Conservation (phyloP, 1,140 invertebrate species). For the Dreissena rostriformis region DNA sequence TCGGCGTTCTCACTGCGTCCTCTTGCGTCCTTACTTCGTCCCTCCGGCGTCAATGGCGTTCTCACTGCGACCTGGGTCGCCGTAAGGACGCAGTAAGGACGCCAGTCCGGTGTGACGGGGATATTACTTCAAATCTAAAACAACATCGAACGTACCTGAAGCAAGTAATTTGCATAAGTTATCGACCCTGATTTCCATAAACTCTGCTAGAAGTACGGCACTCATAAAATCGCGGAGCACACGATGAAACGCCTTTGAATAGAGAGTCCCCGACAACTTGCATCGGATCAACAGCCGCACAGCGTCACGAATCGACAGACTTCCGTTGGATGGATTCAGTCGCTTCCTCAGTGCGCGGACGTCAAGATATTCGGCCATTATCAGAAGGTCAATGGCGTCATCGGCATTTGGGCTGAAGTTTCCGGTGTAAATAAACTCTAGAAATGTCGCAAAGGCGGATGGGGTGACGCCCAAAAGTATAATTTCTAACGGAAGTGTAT, state of each 20-base stretch:
- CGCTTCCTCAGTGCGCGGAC: background rate
- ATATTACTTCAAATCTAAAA: too few relatives aligned
- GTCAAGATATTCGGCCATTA: constrained; percentile 16
- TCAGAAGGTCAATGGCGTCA: background rate
- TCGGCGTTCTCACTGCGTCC: too few relatives aligned
- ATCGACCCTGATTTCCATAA: constrained; percentile 31
- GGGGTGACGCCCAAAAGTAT: constrained; percentile 14
- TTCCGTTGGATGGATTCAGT: background rate
- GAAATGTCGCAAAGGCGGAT: constrained; percentile 22
- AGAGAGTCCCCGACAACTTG: background rate
- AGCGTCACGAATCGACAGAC: background rate
- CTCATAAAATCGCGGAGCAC: background rate
- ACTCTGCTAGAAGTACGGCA: background rate
- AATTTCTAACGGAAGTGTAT: constrained; percentile 19
- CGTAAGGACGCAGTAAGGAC: too few relatives aligned
- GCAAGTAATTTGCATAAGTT: constrained; percentile 13
- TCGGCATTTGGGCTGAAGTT: background rate
- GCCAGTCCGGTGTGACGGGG: too few relatives aligned
- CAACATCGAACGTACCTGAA: constrained; percentile 13
- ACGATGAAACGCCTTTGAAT: background rate
- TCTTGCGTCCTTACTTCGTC: too few relatives aligned
- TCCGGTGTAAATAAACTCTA: constrained; percentile 49
- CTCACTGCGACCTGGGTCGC: too few relatives aligned
- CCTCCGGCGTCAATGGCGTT: too few relatives aligned
- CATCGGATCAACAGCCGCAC: background rate